These are phyloP conservation scores for Scaptomyza flava DNA, from an alignment of 2,888 invertebrate species.

Conservation along the genomic window DNA sequence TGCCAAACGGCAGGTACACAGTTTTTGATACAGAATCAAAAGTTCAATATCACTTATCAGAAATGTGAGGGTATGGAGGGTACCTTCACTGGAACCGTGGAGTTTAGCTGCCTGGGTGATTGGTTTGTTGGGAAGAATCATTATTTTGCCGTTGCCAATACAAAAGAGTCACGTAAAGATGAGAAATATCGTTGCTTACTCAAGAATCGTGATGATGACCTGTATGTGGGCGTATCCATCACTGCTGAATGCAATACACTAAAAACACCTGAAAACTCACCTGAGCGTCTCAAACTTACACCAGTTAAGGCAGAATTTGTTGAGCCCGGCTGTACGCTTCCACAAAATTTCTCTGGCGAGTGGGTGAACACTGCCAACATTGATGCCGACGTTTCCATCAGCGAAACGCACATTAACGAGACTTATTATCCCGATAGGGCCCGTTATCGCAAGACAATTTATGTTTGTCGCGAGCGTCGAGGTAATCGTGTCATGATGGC, in stretches of 20 bases:
- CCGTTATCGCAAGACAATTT: conserved; percentile 94
- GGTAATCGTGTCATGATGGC: conserved; percentile 98
- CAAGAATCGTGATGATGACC: conserved; percentile 96
- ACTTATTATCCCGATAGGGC: conserved; percentile 97
- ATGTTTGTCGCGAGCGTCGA: conserved; percentile 96
- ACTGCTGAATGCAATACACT: conserved; percentile 96
- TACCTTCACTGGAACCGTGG: conserved; percentile 95
- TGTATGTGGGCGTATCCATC: conserved; percentile 95
- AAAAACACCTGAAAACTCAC: conserved; percentile 96
- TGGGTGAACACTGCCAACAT: conserved; percentile 99
- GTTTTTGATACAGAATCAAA: conserved; percentile 97
- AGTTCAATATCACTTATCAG: conserved; percentile 97
- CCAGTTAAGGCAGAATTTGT: conserved; percentile 96
- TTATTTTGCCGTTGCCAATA: conserved; percentile 98
- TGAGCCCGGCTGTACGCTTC: conserved; percentile 95
- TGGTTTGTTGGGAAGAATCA: conserved; percentile 98
- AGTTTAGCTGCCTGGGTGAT: conserved; percentile 96
- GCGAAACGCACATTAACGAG: conserved; percentile 98
- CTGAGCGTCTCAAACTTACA: conserved; percentile 93
- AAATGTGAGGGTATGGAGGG: conserved; percentile 95
- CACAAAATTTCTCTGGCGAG: conserved; percentile 96
- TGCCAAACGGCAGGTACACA: conserved; percentile 98
- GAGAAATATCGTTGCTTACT: conserved; percentile 97
- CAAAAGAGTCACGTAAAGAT: conserved; percentile 97
- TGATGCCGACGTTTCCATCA: conserved; percentile 96